Base-by-base conservation (phyloP, 2,888 invertebrate species). In the Galerucella nymphaeae region DNA sequence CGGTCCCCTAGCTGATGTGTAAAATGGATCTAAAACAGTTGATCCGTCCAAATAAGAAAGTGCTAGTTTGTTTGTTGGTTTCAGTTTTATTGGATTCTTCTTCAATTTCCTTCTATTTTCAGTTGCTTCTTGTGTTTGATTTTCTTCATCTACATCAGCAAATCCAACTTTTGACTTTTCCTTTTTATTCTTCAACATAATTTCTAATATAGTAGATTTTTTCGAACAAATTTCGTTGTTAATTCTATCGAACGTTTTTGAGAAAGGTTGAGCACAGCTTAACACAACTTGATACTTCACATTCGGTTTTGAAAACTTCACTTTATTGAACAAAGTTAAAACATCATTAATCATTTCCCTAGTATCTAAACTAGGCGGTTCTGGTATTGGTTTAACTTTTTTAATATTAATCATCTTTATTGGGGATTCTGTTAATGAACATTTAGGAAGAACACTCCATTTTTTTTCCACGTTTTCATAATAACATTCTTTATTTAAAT, bases 401-500 rank as follows among this genome's bases (percentile, higher is more conserved):
- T 53, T 18, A 53, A 2, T 53, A 11, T 53, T 53, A 16, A 18
- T 53, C 10, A 53, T 9, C 10, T 53, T 53, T 10, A 16, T 18
- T 53, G 18, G 4, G 5, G 45, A 45, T 4, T 45, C 45, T 13
- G 45, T 5, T 11, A 4, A 14, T 5, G 14, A 14, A 45, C 45
- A 45, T 45, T 45, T 45, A 45, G 45, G 11, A 20, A 10, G 30
- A 30, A 2, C 30, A 13, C 23, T 30, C 58, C 23, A 58, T n/a
- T 30, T 58, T 30, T 23, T 23, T n/a, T 23, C 30, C 2, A n/a
- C 58, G 16, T 13, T 30, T 30, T 58, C 2, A n/a, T 30, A 58
- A 58, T 58, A 6, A 14, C 5, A 23, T 30, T 58, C 58, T 58
- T 58, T 58, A n/a, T 58, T 58, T 1, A 58, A 30, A n/a, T 58